phyloP scores from a whole-genome alignment of 2,113 vertebrate species.

The Hyperoodon ampullatus region DNA sequence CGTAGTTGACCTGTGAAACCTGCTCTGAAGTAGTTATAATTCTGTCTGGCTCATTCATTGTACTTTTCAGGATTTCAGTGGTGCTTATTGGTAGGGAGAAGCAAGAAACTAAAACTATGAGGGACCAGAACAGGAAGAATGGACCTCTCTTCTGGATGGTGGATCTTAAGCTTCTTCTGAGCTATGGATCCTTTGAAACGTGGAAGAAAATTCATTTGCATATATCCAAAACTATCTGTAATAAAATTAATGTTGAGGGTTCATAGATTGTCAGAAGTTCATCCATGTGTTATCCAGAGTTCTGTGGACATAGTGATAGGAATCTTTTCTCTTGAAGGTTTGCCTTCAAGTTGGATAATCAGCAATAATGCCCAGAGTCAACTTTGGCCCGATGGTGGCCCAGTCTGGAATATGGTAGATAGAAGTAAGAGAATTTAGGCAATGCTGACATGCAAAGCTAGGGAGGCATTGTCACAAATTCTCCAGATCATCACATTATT shows the following conservation, averaged over 20 bases:
- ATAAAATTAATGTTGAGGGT: not conserved
- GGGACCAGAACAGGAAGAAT: not conserved
- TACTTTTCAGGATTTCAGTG: not conserved
- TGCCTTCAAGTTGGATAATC: not conserved
- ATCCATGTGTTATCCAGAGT: not conserved
- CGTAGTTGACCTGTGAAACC: not conserved
- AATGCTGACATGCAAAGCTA: not conserved
- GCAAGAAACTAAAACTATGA: not conserved
- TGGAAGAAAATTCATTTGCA: not conserved
- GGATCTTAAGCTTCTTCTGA: not conserved
- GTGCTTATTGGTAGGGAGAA: not conserved
- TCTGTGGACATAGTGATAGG: not conserved
- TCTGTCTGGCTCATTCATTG: not conserved
- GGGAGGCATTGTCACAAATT: not conserved
- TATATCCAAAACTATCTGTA: not conserved
- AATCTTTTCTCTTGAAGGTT: not conserved
- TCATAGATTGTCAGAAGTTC: not conserved
- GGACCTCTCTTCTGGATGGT: not conserved
- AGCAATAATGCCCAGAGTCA: not conserved
- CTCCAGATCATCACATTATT: not conserved
- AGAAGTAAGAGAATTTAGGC: not conserved
- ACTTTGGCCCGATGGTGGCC: not conserved
- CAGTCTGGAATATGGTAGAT: not conserved
- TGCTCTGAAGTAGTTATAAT: not conserved
- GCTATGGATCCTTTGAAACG: not conserved